Conservation (phyloP, 2,797 vertebrate genomes). For the Parambassis ranga region DNA sequence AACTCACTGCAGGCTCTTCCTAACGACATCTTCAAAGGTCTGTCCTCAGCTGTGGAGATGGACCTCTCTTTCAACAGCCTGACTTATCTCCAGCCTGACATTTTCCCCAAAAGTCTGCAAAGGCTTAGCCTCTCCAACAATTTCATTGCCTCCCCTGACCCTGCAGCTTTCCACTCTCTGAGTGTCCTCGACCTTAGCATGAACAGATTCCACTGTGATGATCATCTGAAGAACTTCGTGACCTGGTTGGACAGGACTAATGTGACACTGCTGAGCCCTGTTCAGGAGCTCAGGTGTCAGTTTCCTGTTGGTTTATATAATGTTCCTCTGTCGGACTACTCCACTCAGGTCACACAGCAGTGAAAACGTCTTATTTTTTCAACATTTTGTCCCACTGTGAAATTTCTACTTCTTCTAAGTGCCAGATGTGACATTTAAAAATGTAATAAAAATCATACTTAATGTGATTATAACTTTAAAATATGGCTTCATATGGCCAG, state of each 20-base stretch:
- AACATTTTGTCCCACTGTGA: too few relatives aligned
- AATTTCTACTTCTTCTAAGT: too few relatives aligned
- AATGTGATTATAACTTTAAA: too few relatives aligned
- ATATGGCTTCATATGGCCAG: too few relatives aligned
- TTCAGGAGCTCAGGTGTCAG: constrained; percentile 64
- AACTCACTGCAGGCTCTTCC: constrained; percentile 84
- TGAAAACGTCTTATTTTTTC: too few relatives aligned
- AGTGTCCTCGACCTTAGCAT: constrained; percentile 71
- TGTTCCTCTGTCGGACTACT: constrained; percentile 40
- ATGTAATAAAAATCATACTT: too few relatives aligned
- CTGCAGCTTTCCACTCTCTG: constrained; percentile 75
- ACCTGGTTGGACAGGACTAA: constrained; percentile 82
- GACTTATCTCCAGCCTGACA: constrained; percentile 66
- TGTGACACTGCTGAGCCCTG: constrained; percentile 64
- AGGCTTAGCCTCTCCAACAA: constrained; percentile 81
- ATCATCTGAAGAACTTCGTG: constrained; percentile 74
- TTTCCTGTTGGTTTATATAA: constrained; percentile 40
- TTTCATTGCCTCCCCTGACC: constrained; percentile 82
- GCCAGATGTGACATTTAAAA: too few relatives aligned
- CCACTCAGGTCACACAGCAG: neutral
- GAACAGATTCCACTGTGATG: constrained; percentile 83
- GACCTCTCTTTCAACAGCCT: constrained; percentile 84
- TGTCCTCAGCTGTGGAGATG: constrained; percentile 76
- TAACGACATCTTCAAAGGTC: constrained; percentile 75
- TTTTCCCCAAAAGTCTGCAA: constrained; percentile 79